Evolutionary conservation across 2,113 vertebrate species (phyloP).

Genomic region (Orycteropus afer): DNA sequence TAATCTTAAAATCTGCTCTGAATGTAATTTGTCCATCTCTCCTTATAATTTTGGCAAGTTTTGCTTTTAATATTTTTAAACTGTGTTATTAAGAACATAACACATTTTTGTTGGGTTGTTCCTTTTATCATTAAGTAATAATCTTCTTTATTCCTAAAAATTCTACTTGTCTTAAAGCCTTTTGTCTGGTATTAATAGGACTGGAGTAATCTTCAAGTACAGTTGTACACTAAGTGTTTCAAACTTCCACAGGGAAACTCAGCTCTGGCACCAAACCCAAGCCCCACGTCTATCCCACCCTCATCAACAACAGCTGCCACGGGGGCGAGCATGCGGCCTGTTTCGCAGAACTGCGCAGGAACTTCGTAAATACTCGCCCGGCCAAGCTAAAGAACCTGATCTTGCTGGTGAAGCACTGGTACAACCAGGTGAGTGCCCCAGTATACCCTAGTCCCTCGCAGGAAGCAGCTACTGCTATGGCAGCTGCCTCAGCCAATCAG

Average conservation of each 20-base stretch:
- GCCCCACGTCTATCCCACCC: conserved; percentile 35
- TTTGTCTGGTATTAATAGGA: background rate
- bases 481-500: background rate
- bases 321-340: conserved; percentile 11
- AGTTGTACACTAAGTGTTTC: background rate
- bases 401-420: conserved; percentile 73
- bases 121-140: background rate
- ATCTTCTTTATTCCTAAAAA: background rate
- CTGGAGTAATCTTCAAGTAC: background rate
- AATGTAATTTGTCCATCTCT: background rate
- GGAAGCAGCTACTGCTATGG: background rate
- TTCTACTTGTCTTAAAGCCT: background rate
- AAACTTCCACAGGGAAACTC: conserved; percentile 51
- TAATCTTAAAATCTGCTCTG: background rate
- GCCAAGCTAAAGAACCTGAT: conserved; percentile 70
- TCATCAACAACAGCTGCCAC: conserved; percentile 37
- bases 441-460: background rate
- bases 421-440: conserved; percentile 44
- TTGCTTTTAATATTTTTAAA: background rate
- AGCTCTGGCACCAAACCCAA: background rate
- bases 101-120: background rate
- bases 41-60: background rate
- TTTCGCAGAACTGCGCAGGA: conserved; percentile 69
- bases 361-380: conserved; percentile 56
- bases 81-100: background rate